Base-by-base conservation (phyloP, 1,140 invertebrate genomes). In the Drosophila yakuba region DNA sequence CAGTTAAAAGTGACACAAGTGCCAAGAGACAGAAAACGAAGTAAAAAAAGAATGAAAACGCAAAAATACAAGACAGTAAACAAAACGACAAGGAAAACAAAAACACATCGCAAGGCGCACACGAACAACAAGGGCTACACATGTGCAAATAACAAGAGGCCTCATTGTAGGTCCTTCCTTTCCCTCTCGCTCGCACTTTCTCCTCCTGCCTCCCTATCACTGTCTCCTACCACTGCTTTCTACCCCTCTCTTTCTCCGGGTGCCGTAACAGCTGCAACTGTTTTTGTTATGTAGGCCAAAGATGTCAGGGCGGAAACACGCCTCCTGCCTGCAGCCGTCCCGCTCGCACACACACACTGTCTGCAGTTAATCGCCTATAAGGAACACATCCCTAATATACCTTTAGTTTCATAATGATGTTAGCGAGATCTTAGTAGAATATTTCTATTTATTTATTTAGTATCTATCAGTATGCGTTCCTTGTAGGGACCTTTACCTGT, bases 281-380 rank as follows among this genome's bases (percentile, higher is more conserved):
- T 80, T 88, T 88, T 88, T 78, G 76, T 76, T 88, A 89, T 88
- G 83, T 88, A 88, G 83, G 83, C 79, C 83, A 88, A 77, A 83
- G 63, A 62, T 63, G 79, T 57, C 75, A 81, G 68, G 41, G 52
- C 74, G 50, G 63, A 69, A 77, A 67, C 38, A 38, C 60, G 56
- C 72, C 68, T 66, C 60, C 60, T 55, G 56, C 44, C 39, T 68
- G 56, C 44, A 58, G 61, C 51, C 74, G 55, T 83, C 64, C 56
- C 72, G 23, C 58, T 83, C 58, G 50, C 32, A 17, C 73, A 43
- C 32, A 32, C 43, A 58, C 60, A 69, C 72, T 35, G 32, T 7
- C 17, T 17, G 61, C 63, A 41, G 63, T 41, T 1, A 25, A 47
- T n/a, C n/a, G 2, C 61, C n/a, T 7, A 7, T 43, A 48, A 41